These are phyloP conservation scores for Cetonia aurata DNA, from an alignment of 2,888 invertebrate genomes.

Conservation along the genomic window DNA sequence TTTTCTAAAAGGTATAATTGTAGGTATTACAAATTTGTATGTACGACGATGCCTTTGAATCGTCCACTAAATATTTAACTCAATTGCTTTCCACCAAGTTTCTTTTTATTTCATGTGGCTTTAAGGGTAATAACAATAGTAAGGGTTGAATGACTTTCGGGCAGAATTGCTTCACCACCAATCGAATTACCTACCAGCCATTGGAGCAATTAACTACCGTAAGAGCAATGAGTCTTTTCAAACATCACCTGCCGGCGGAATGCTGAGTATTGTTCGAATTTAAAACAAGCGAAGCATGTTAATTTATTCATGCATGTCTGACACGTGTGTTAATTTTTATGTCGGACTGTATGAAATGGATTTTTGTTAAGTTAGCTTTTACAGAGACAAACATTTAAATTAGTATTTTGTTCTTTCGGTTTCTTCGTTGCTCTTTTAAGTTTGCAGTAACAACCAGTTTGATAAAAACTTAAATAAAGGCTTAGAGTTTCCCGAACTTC, in stretches of 20 bases:
- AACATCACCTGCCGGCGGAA: conserved; percentile 41
- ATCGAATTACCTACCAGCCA: conserved; percentile 36
- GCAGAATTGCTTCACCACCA: conserved; percentile 22
- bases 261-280: conserved; percentile 40
- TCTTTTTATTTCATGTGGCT: conserved; percentile 4
- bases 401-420: not conserved
- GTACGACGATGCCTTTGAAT: too few species aligned
- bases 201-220: conserved; percentile 44
- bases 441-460: not conserved
- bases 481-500: too few species aligned
- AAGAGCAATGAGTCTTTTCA: conserved; percentile 41
- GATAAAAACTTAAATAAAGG: too few species aligned
- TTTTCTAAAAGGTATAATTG: too few species aligned
- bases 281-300: conserved; percentile 46
- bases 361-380: conserved; percentile 12
- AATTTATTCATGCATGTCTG: conserved; percentile 46
- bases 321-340: conserved; percentile 44
- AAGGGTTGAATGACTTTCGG: conserved; percentile 22
- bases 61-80: not conserved
- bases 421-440: not conserved
- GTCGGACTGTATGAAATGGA: conserved; percentile 19
- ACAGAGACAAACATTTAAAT: conserved; percentile 26
- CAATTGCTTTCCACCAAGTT: not conserved
- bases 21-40: too few species aligned
- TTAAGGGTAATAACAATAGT: conserved; percentile 19